Base-by-base conservation (phyloP, 2,113 vertebrate species). In the Dromiciops gliroides region DNA sequence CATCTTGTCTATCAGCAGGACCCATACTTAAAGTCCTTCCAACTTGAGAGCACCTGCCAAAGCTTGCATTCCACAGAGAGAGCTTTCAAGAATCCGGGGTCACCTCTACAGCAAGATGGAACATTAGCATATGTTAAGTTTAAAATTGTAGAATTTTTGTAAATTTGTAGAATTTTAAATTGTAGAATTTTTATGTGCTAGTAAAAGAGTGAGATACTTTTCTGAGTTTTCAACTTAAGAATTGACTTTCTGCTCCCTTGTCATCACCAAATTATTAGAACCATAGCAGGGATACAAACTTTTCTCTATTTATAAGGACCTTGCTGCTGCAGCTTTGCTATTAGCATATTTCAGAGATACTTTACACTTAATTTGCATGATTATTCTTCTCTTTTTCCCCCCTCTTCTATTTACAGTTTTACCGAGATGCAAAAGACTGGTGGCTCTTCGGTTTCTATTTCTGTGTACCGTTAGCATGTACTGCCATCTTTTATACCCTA, bases 401-500 rank as follows among this genome's bases (percentile, higher is more conserved):
- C 92, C 91, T 94, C 52, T 90, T 56, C 94, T 92, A 19, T 44
- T 67, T 95, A 9, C 96, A 99, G 99, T 99, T 99, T 95, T 99
- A 99, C 94, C 98, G 92, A 91, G 48, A 99, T 0, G 98, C 97
- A 44, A 99, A 99, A 97, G 99, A 99, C 96, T 99, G 99, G 99
- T 99, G 99, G 99, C 98, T 99, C 49, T 99, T 99, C 50, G 99
- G 99, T 50, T 99, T 99, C 98, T 99, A 99, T 97, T 99, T 99
- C 97, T 99, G 99, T 90, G 98, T 99, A 92, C 99, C 99, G 0
- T 97, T 99, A 96, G 98, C 98, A 23, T 99, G 99, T 97, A 99
- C 99, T 0, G 99, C 99, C 0, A 94, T 99, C 95, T 99, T 99
- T 97, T 99, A 99, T 97, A 99, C 99, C 0, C 98, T 99, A 97